These are phyloP conservation scores for Bactericera cockerelli DNA, from an alignment of 1,140 invertebrate species.

Conservation along the genomic window DNA sequence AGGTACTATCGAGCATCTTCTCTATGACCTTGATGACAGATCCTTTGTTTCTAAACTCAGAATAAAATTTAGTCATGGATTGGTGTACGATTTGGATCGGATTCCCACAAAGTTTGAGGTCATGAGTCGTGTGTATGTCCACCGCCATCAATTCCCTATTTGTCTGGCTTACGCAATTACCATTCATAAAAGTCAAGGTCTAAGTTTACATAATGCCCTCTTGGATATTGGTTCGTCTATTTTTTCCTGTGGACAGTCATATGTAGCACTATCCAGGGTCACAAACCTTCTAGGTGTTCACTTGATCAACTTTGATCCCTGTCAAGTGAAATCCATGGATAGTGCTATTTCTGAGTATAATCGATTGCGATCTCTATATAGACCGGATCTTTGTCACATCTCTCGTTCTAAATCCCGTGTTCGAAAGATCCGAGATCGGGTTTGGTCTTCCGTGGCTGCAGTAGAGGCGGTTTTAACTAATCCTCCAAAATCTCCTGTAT, in stretches of 20 bases:
- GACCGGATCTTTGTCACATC: not conserved
- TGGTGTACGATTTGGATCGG: conserved; percentile 20
- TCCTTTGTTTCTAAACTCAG: not conserved
- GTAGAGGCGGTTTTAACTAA: not conserved
- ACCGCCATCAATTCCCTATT: conserved; percentile 21
- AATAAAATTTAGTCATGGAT: conserved; percentile 5
- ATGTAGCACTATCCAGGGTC: conserved; percentile 21
- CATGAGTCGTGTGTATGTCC: conserved; percentile 23
- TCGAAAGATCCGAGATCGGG: not conserved
- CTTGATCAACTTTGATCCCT: conserved; percentile 3
- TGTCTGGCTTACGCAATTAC: conserved; percentile 5
- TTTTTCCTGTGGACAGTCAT: conserved; percentile 5
- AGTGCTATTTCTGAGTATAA: conserved; percentile 7
- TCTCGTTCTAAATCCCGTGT: not conserved
- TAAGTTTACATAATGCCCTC: conserved; percentile 2
- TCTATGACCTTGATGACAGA: conserved; percentile 10
- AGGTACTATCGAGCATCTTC: conserved; percentile 19
- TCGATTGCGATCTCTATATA: not conserved
- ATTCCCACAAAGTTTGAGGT: conserved; percentile 25
- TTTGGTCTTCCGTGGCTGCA: not conserved
- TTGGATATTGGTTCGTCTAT: conserved; percentile 6
- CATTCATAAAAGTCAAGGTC: conserved; percentile 14
- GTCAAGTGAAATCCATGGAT: not conserved
- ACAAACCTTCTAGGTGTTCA: conserved; percentile 23
- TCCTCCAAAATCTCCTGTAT: not conserved